phyloP scores from a whole-genome alignment of 2,888 invertebrate species.

The Nephrotoma flavescens region DNA sequence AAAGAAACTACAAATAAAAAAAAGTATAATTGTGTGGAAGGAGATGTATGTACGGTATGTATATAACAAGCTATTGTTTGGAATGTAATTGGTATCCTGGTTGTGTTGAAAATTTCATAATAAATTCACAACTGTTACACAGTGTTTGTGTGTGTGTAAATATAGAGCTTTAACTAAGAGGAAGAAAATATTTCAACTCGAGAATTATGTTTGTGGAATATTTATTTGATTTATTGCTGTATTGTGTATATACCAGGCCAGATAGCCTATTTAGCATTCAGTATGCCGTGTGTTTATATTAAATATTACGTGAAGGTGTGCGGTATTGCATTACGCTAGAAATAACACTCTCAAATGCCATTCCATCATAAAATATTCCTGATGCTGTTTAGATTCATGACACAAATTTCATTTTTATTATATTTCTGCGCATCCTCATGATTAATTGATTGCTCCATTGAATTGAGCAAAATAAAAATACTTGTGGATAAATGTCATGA shows the following conservation, averaged over 20 bases:
- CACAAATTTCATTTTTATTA: no score
- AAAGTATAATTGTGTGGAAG: background rate
- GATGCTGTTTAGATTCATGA: no score
- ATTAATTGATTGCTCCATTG: no score
- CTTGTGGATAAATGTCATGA: no score
- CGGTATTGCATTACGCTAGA: background rate
- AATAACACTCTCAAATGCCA: background rate
- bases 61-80: background rate
- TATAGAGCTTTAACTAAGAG: background rate
- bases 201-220: background rate
- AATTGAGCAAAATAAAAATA: no score
- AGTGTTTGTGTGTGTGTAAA: background rate
- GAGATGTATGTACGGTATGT: background rate
- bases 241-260: background rate
- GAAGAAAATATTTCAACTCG: background rate
- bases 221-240: background rate
- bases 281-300: background rate
- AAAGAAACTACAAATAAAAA: background rate
- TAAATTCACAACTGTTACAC: background rate
- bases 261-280: no score
- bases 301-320: background rate
- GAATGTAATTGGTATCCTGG: background rate
- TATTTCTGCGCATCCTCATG: no score
- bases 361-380: no score
- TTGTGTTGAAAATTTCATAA: background rate